Evolutionary conservation across 2,797 vertebrate genomes (phyloP).

Genomic region (Poecilia gillii): DNA sequence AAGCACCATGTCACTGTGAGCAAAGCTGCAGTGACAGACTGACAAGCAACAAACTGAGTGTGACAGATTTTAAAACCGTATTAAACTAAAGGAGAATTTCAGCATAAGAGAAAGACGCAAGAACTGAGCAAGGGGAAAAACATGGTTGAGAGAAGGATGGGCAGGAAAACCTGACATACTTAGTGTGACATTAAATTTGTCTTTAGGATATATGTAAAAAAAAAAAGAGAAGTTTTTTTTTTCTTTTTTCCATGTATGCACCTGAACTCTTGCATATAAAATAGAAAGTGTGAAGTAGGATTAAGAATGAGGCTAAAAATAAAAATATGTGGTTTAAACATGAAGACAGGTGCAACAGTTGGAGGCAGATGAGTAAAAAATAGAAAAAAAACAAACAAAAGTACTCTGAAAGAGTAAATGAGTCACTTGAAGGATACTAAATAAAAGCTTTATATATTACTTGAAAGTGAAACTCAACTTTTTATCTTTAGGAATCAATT

Average conservation of each 20-base stretch:
- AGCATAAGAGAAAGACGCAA: conserved; percentile 60
- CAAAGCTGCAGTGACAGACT: conserved; percentile 68
- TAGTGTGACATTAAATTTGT: conserved; percentile 80
- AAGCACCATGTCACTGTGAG: conserved; percentile 64
- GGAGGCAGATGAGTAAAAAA: background rate
- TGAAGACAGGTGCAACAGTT: conserved; percentile 19
- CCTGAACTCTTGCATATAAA: conserved; percentile 64
- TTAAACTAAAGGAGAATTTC: conserved; percentile 78
- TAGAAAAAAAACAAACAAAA: background rate
- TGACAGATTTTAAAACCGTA: conserved; percentile 82
- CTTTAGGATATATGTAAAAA: conserved; percentile 52
- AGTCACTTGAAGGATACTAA: conserved; percentile 8
- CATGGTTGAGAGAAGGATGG: conserved; percentile 48
- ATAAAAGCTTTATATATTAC: conserved; percentile 11
- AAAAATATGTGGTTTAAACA: conserved; percentile 24
- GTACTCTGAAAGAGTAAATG: background rate
- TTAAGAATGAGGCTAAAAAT: conserved; percentile 53
- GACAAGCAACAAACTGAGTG: conserved; percentile 79
- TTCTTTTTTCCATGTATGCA: conserved; percentile 44
- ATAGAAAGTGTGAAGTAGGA: conserved; percentile 53
- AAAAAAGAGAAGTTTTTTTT: background rate
- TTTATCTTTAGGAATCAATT: conserved; percentile 2
- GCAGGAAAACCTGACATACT: conserved; percentile 76
- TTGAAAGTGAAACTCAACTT: conserved; percentile 1
- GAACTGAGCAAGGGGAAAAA: conserved; percentile 45